Conservation (phyloP, 2,797 vertebrate species). For the Mastacembelus armatus region DNA sequence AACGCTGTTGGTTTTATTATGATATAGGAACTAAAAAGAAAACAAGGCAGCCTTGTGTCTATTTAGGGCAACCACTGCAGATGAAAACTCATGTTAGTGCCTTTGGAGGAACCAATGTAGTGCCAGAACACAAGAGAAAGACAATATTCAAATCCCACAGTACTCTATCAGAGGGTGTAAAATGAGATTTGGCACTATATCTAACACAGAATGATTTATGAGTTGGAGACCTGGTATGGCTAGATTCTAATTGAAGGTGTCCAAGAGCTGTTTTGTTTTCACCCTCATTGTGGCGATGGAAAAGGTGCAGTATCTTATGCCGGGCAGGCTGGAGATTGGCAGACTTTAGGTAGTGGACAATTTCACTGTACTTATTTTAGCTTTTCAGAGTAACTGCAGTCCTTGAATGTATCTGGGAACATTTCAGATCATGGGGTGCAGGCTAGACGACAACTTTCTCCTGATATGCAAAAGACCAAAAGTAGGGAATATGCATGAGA, state of each 20-base stretch:
- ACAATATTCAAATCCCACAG: slow-evolving; percentile 62
- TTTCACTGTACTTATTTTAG: slow-evolving; percentile 23
- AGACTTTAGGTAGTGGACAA: slow-evolving; percentile 29
- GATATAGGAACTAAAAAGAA: slow-evolving; percentile 46
- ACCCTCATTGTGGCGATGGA: slow-evolving; percentile 29
- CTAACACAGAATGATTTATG: slow-evolving; percentile 57
- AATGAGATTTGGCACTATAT: slow-evolving; percentile 72
- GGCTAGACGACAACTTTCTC: slow-evolving; percentile 28
- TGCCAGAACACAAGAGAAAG: slow-evolving; percentile 56
- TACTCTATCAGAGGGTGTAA: slow-evolving; percentile 61
- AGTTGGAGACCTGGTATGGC: slow-evolving; percentile 51
- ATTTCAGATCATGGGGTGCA: slow-evolving; percentile 22
- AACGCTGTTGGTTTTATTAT: slow-evolving; percentile 34
- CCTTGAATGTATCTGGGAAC: slow-evolving; percentile 22
- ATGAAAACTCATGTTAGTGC: slow-evolving; percentile 66
- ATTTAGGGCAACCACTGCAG: slow-evolving; percentile 69
- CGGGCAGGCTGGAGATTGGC: slow-evolving; percentile 21
- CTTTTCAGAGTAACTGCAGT: slow-evolving; percentile 21
- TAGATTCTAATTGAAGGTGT: slow-evolving; percentile 56
- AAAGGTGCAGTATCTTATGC: slow-evolving; percentile 51
- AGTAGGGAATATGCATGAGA: slow-evolving; percentile 8
- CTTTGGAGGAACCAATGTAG: slow-evolving; percentile 57
- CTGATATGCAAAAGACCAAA: slow-evolving; percentile 34
- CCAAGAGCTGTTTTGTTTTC: slow-evolving; percentile 35
- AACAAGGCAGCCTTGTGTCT: slow-evolving; percentile 60